Evolutionary conservation across 2,113 vertebrate genomes (phyloP).

Genomic region (Piaya cayana): DNA sequence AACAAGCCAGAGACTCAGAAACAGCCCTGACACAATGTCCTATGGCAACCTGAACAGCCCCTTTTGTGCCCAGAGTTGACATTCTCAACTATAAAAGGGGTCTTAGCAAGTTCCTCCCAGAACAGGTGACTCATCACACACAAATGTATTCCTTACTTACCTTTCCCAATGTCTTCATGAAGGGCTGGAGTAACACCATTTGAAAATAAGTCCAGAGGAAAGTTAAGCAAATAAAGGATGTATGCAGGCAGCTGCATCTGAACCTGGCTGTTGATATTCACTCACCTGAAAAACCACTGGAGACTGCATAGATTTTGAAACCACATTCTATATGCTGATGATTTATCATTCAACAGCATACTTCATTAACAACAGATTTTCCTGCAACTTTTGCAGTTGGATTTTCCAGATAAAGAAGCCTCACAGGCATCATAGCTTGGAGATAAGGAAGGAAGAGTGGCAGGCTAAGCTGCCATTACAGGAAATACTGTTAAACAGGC

Average conservation of each 20-base stretch:
- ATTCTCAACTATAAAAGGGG: background rate
- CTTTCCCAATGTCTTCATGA: background rate
- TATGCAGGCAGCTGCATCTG: background rate
- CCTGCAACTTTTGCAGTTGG: background rate
- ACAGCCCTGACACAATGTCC: background rate
- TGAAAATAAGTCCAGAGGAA: background rate
- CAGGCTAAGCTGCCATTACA: background rate
- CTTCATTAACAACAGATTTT: background rate
- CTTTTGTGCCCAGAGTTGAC: background rate
- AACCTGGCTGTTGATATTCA: background rate
- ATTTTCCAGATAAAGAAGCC: background rate
- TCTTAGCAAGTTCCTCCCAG: background rate
- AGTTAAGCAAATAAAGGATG: background rate
- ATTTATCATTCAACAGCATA: background rate
- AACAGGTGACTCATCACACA: fast-evolving
- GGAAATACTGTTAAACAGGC: background rate
- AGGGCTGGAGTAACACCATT: background rate
- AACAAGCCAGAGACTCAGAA: background rate
- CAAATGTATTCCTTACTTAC: background rate
- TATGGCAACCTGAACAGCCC: background rate
- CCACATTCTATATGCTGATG: background rate
- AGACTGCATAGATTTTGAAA: background rate
- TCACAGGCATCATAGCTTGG: background rate
- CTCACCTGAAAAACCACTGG: background rate
- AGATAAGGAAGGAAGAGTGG: background rate